Evolutionary conservation across 2,113 vertebrate genomes (phyloP).

Genomic region (Prionailurus viverrinus): DNA sequence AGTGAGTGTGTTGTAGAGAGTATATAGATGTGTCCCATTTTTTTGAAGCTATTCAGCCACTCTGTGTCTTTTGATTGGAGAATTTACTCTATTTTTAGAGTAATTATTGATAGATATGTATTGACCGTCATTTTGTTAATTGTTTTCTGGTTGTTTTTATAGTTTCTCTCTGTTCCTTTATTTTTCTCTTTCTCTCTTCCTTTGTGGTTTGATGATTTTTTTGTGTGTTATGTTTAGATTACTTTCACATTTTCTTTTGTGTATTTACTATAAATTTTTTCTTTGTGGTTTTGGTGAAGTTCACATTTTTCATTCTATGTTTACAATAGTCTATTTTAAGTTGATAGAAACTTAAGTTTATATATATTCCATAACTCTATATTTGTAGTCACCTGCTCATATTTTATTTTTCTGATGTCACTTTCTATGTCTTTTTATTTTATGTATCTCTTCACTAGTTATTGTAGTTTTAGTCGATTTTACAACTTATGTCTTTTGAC

Average conservation of each 20-base stretch:
- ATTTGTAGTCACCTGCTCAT: not conserved
- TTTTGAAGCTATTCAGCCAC: not conserved
- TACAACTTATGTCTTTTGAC: not conserved
- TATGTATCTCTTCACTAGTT: not conserved
- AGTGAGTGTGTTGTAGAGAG: not conserved
- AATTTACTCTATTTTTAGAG: not conserved
- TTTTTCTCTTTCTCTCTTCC: not conserved
- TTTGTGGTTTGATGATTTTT: not conserved
- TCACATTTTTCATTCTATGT: not conserved
- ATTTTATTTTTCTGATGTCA: not conserved
- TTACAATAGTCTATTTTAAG: not conserved
- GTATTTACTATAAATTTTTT: not conserved
- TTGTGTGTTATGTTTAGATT: not conserved
- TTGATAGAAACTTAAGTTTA: not conserved
- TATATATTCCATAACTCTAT: not conserved
- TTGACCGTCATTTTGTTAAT: not conserved
- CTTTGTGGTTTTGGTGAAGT: not conserved
- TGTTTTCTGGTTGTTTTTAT: not conserved
- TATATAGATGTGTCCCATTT: not conserved
- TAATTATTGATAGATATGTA: not conserved
- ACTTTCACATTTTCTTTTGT: not conserved
- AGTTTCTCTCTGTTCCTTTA: not conserved
- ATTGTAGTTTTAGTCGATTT: not conserved
- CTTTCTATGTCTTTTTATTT: not conserved
- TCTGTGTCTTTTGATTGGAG: not conserved